Evolutionary conservation across 2,797 vertebrate genomes (phyloP), one percentile per base, ranked within the genome.

Genomic region (Acrossocheilus fasciatus): DNA sequence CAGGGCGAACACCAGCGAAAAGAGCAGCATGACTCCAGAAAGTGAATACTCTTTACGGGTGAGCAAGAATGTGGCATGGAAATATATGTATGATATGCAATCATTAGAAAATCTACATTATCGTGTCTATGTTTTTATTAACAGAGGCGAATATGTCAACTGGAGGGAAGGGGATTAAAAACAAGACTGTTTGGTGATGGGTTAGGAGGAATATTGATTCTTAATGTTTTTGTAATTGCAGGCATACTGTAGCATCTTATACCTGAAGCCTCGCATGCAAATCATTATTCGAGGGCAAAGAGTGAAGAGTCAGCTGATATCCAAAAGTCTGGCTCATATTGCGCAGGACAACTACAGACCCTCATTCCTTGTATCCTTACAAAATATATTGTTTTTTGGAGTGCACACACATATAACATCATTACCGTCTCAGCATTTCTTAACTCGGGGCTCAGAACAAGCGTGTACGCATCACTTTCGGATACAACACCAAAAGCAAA

Each of bases 201-300:
- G 45, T 54, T 66, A 15, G 10, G 4, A 45, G 54, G 9, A 10
- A 76, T 20, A 69, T 26, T 68, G 26, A 34, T 14, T 59, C 17
- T n/a, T 69, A 26, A 12, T 50, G 9, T 23, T 69, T 59, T 83
- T 23, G 0, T 87, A 54, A 10, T 57, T 54, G 10, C 85, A 99
- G 98, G 97, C 97, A 17, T 99, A 99, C 59, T 98, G 97, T 92
- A 97, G 97, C 80, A 97, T 99, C 91, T 93, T 99, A 30, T 99
- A 99, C 90, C 92, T 98, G 91, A 99, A 98, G 88, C 98, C 98
- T 89, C 95, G 96, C 85, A 98, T 98, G 98, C 97, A 98, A 91
- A 96, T 99, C 85, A 95, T 97, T 90, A 90, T 99, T n/a, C 94
- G 96, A 64, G 96, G 97, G 86, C 94, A 96, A 87, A 97, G 97